Evolutionary conservation across 1,140 invertebrate genomes (phyloP).

Genomic region (Panulirus ornatus): DNA sequence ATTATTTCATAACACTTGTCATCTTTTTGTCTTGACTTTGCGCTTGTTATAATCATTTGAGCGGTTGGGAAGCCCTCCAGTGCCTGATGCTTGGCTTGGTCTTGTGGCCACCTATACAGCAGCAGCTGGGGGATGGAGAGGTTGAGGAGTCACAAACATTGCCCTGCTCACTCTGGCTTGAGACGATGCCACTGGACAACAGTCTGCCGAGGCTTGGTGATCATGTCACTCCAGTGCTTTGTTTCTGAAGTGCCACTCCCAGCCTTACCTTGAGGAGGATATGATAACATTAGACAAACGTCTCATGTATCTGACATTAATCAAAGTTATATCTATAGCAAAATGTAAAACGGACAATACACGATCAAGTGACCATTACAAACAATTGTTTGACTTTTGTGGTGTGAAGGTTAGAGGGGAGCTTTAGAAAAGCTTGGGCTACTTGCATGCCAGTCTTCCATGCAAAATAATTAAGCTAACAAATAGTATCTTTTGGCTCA

Average conservation of each 20-base stretch:
- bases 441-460: no score
- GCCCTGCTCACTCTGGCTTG: conserved; percentile 77
- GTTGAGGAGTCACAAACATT: background rate
- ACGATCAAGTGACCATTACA: no score
- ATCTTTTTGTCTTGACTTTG: background rate
- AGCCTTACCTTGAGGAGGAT: conserved; percentile 95
- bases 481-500: no score
- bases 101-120: conserved; percentile 6
- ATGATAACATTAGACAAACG: no score
- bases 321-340: no score
- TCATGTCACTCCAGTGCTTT: conserved; percentile 98
- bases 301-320: no score
- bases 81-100: background rate
- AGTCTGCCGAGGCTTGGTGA: conserved; percentile 94
- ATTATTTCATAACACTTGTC: background rate
- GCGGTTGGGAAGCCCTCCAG: conserved; percentile 33
- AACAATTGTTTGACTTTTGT: no score
- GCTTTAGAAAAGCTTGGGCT: no score
- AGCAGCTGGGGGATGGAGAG: conserved; percentile 5
- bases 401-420: no score
- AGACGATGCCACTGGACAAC: conserved; percentile 92
- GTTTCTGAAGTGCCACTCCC: conserved; percentile 94
- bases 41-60: conserved; percentile 9
- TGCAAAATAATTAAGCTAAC: no score
- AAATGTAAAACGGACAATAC: no score